phyloP scores from a whole-genome alignment of 2,113 vertebrate genomes.

The Pterocles burchelli region DNA sequence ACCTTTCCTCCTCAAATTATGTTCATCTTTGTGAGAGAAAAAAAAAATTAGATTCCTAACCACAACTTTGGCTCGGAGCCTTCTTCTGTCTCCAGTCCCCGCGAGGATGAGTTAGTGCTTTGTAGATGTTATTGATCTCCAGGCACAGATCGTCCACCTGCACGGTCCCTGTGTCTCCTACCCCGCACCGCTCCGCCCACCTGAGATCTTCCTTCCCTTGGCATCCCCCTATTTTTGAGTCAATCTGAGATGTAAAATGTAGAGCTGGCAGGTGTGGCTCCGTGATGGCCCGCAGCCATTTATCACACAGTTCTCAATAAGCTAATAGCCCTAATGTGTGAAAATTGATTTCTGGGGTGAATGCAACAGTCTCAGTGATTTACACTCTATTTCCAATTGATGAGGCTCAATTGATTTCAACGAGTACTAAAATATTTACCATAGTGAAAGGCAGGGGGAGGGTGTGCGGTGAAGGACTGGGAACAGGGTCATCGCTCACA shows the following conservation, averaged over 20 bases:
- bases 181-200: background rate
- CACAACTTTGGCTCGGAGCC: constrained; percentile 36
- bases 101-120: constrained; percentile 58
- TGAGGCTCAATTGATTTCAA: constrained; percentile 86
- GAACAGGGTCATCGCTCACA: constrained; percentile 3
- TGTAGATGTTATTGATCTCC: constrained; percentile 61
- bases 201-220: background rate
- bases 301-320: constrained; percentile 84
- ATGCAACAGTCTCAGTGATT: constrained; percentile 78
- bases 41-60: background rate
- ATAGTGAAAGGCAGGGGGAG: background rate
- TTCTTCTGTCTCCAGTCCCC: background rate
- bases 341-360: constrained; percentile 93
- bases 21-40: background rate
- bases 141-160: background rate
- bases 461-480: background rate
- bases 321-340: constrained; percentile 92
- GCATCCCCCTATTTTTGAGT: background rate
- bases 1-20: constrained; percentile 47
- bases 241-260: background rate
- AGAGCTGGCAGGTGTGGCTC: constrained; percentile 64
- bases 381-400: constrained; percentile 86
- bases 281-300: constrained; percentile 45
- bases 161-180: background rate
- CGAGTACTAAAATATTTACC: constrained; percentile 80